Base-by-base conservation (phyloP, 2,113 vertebrate genomes). In the Apteryx owenii region DNA sequence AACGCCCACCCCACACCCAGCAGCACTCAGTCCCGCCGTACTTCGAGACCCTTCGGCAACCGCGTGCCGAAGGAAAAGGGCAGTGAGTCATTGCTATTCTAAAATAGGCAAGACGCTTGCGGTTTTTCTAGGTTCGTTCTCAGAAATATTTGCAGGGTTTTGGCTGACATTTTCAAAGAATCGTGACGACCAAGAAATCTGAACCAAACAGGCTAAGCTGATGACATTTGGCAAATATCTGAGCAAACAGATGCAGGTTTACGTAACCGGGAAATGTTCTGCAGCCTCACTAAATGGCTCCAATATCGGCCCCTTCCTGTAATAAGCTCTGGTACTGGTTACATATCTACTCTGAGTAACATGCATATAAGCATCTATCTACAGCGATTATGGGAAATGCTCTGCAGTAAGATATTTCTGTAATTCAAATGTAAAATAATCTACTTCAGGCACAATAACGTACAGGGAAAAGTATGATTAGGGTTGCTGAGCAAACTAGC, bases 401-500 rank as follows among this genome's bases (percentile, higher is more conserved):
- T 61, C 28, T 42, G 25, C 54, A 51, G 44, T n/a, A 25, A 71
- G 21, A 22, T 58, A 31, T 82, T 81, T 79, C 25, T 70, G 77
- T n/a, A 89, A 33, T 79, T 83, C 33, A 71, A 33, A 48, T 29
- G 89, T 93, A 92, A 97, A 96, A 89, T 85, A 92, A 81, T 96
- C 92, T 95, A 85, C 91, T 97, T 96, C 77, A 95, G 75, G 61
- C 85, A 94, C 81, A 94, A 93, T 90, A 96, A 82, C 79, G 46
- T 42, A 89, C 8, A 66, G 76, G 71, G 80, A 92, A 96, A 96
- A 96, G 92, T 96, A 84, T 81, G 61, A 97, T 97, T 97, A 96
- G 38, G 31, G 53, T 66, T 89, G 91, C 82, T 3, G 31, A 29
- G 12, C 20, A 89, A 95, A 97, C 88, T 94, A 95, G 81, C 77